Evolutionary conservation across 2,113 vertebrate genomes (phyloP).

Genomic region (Mesembrinibis cayennensis): DNA sequence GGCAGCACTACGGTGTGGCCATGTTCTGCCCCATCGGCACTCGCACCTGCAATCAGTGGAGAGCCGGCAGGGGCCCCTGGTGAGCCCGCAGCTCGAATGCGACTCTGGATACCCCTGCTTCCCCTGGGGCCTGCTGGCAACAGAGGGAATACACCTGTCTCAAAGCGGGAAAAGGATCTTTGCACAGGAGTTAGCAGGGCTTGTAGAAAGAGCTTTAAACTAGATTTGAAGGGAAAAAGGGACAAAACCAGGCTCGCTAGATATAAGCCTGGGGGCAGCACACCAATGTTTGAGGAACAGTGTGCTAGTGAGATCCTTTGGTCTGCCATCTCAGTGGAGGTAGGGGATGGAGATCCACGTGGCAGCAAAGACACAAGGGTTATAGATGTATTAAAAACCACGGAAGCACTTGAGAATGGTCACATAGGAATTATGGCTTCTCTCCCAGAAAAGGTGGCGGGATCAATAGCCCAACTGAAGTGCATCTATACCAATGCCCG

Average conservation of each 20-base stretch:
- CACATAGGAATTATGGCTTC: too few species aligned
- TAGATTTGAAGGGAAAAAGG: background rate
- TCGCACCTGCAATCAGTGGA: accelerated
- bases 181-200: background rate
- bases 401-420: too few species aligned
- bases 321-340: background rate
- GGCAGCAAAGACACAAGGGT: too few species aligned
- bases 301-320: too few species aligned
- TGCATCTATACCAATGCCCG: too few species aligned
- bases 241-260: background rate
- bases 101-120: background rate
- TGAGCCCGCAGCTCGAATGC: background rate
- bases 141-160: too few species aligned
- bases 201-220: background rate
- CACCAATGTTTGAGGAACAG: background rate
- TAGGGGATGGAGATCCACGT: background rate
- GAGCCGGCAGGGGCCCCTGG: accelerated
- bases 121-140: background rate
- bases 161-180: background rate
- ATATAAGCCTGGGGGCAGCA: background rate
- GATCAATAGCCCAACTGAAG: too few species aligned
- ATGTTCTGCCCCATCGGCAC: accelerated
- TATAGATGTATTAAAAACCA: too few species aligned
- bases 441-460: too few species aligned
- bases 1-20: accelerated